These are phyloP conservation scores for Diarsia mendica DNA, from an alignment of 2,888 invertebrate species.

Conservation along the genomic window DNA sequence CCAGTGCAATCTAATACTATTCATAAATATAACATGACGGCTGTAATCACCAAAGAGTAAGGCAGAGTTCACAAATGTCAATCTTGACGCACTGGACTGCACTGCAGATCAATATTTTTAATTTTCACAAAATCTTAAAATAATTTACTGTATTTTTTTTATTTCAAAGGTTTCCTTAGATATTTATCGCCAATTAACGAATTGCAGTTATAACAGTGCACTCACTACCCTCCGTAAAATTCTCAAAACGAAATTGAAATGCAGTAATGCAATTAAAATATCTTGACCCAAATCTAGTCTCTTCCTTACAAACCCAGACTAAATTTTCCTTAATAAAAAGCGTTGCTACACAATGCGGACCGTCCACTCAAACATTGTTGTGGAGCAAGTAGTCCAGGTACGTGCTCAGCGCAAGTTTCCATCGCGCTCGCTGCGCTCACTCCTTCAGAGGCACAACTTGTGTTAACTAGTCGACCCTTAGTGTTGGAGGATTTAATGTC, in stretches of 20 bases:
- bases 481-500: not conserved
- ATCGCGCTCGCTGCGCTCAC: conserved; percentile 43
- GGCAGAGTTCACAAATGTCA: not conserved
- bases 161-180: not conserved
- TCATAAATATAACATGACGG: too few relatives aligned
- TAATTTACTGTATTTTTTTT: not conserved
- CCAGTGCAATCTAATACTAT: too few relatives aligned
- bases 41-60: too few relatives aligned
- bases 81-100: not conserved
- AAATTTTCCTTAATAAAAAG: not conserved
- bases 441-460: conserved; percentile 49
- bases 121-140: not conserved
- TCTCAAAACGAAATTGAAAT: not conserved
- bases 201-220: not conserved
- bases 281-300: not conserved
- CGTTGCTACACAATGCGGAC: not conserved
- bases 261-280: not conserved
- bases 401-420: conserved; percentile 62
- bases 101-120: not conserved
- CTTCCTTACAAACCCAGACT: not conserved
- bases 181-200: not conserved
- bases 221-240: not conserved
- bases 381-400: conserved; percentile 35
- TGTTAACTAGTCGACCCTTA: conserved; percentile 46
- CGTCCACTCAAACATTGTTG: not conserved